A percentile compares a stretch with the other conserved stretches of the same genome.
Conservation (phyloP, 2,113 vertebrate species). For the Brachirus orientalis region DNA sequence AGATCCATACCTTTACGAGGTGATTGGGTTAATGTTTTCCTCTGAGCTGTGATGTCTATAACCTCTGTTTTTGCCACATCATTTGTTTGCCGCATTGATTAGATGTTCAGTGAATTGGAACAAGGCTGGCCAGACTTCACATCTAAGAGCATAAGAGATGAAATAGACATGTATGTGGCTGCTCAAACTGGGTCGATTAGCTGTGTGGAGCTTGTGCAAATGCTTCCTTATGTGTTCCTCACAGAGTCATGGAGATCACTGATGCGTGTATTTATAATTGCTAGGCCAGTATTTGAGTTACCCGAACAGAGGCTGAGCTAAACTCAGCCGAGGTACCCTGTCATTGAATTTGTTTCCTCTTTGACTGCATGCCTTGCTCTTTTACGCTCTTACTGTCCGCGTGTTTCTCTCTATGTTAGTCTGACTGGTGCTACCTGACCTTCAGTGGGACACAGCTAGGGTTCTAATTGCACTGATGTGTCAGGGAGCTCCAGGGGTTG, state of each 20-base stretch:
- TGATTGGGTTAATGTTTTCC: conserved; percentile 63
- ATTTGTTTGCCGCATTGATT: conserved; percentile 64
- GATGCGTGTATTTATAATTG: conserved; percentile 83
- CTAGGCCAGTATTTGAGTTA: conserved; percentile 49
- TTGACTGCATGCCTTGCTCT: conserved; percentile 36
- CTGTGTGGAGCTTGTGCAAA: conserved; percentile 40
- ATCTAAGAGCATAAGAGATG: conserved; percentile 24
- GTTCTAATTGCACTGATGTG: conserved; percentile 76
- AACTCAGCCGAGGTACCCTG: conserved; percentile 50
- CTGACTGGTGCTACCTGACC: conserved; percentile 67
- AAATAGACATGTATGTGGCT: conserved; percentile 7
- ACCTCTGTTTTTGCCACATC: conserved; percentile 44
- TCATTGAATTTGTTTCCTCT: conserved; percentile 72
- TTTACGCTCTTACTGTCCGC: conserved; percentile 26
- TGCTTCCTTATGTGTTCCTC: conserved; percentile 54
- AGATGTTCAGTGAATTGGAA: conserved; percentile 42
- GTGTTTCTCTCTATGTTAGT: conserved; percentile 42
- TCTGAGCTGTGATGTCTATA: conserved; percentile 40
- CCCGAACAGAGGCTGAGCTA: conserved; percentile 56
- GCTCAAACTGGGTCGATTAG: conserved; percentile 2
- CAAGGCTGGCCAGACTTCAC: conserved; percentile 6
- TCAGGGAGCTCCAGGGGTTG: conserved; percentile 57
- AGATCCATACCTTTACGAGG: conserved; percentile 56
- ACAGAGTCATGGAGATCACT: conserved; percentile 50
- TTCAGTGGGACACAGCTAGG: conserved; percentile 70